These are phyloP conservation scores for Rattus rattus DNA, from an alignment of 2,113 vertebrate species.

Conservation along the genomic window DNA sequence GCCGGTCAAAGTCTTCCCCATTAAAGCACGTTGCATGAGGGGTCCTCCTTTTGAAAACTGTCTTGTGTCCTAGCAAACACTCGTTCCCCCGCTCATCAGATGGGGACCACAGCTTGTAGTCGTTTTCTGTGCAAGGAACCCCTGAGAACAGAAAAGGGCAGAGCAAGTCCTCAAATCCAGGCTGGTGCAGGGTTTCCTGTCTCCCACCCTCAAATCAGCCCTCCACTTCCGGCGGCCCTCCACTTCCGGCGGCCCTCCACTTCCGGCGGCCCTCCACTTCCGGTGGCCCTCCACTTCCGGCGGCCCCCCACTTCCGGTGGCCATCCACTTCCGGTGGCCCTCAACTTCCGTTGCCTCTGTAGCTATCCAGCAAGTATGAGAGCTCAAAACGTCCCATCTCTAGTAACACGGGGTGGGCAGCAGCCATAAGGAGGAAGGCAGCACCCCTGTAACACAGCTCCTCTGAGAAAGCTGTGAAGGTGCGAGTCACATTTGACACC, in stretches of 20 bases:
- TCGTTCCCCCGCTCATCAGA: constrained; percentile 96
- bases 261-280: neutral
- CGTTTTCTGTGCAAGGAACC: constrained; percentile 94
- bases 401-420: accelerated
- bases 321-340: neutral
- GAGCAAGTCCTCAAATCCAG: neutral
- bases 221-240: neutral
- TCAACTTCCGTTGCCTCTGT: accelerated
- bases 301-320: too few relatives aligned
- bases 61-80: constrained; percentile 95
- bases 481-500: neutral
- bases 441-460: neutral
- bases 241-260: neutral
- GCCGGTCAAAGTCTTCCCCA: constrained; percentile 97
- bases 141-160: constrained; percentile 83
- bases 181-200: accelerated
- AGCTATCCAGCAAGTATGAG: accelerated
- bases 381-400: neutral
- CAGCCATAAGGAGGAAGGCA: too few relatives aligned
- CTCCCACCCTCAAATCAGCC: accelerated
- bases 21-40: constrained; percentile 98
- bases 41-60: constrained; percentile 94
- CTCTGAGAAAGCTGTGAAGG: neutral
- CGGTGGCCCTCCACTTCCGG: neutral
- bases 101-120: constrained; percentile 98